Conservation (phyloP, 1,140 invertebrate genomes). For the Goniozus legneri region DNA sequence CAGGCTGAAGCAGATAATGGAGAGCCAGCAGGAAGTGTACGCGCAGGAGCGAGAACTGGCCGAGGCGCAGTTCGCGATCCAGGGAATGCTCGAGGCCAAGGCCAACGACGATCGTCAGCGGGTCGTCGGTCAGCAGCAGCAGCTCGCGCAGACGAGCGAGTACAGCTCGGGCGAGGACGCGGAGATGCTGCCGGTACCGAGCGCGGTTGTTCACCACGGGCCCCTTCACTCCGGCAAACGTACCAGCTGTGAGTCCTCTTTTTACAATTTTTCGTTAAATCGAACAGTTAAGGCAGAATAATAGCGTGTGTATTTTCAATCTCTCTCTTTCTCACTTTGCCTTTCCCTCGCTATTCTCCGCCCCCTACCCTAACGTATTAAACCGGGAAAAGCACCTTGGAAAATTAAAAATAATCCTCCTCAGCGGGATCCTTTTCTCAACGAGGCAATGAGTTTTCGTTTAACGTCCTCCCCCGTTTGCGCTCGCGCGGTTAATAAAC, state of each 20-base stretch:
- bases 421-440: no score
- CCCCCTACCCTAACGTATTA: no score
- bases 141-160: constrained; percentile 2
- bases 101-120: constrained; percentile 16
- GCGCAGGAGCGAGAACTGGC: constrained; percentile 35
- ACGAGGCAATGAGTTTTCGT: no score
- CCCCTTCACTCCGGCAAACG: constrained; percentile 39
- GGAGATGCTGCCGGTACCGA: constrained; percentile 37
- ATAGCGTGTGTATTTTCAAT: no score
- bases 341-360: no score
- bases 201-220: constrained; percentile 30
- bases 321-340: no score
- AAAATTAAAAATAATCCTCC: no score
- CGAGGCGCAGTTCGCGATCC: constrained; percentile 35
- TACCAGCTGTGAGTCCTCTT: constrained; percentile 50
- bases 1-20: constrained; percentile 30
- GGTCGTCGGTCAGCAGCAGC: constrained; percentile 7
- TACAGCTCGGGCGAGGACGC: constrained; percentile 25
- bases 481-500: no score
- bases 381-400: no score
- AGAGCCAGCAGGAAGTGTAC: constrained; percentile 28
- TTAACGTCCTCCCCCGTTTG: no score
- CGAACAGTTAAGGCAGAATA: no score
- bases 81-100: constrained; percentile 29
- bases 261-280: no score